Percentiles rank a stretch among this genome's conserved stretches.
Conservation (phyloP, 37 sponge, comb jelly and placozoan genomes). For the Halisarca cf. caerulea region DNA sequence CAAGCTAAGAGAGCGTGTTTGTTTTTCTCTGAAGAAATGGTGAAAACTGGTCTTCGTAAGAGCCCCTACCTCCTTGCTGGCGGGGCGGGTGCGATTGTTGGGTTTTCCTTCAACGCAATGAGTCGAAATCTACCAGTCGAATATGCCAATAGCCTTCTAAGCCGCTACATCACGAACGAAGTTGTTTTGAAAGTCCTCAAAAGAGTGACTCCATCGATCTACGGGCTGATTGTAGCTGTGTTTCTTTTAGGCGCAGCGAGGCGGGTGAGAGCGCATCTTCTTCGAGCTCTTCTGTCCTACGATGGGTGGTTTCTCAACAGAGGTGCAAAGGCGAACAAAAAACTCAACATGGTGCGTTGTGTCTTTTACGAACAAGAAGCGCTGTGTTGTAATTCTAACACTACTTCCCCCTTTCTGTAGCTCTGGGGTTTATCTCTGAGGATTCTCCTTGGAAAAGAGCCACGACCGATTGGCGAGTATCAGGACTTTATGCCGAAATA, state of each 20-base stretch:
- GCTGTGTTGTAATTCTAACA: neutral
- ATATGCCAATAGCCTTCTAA: neutral
- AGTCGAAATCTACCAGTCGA: slow-evolving; percentile 13
- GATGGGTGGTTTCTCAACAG: slow-evolving; percentile 73
- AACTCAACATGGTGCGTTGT: neutral
- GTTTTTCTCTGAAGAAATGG: neutral
- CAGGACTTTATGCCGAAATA: slow-evolving; percentile 65
- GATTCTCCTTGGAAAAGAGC: slow-evolving; percentile 45
- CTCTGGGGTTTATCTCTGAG: slow-evolving; percentile 64
- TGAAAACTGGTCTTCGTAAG: slow-evolving; percentile 2
- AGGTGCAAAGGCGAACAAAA: neutral
- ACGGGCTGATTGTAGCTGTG: neutral
- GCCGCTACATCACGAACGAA: slow-evolving; percentile 9
- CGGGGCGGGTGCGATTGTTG: neutral
- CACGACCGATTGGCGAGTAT: slow-evolving; percentile 47
- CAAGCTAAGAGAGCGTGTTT: neutral
- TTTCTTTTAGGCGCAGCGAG: neutral
- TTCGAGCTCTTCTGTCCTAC: slow-evolving; percentile 55
- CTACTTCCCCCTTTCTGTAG: slow-evolving; percentile 30
- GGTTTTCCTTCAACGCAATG: slow-evolving; percentile 15
- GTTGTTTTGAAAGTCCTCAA: neutral
- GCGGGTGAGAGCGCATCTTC: slow-evolving; percentile 39
- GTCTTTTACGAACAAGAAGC: neutral
- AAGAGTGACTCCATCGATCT: slow-evolving; percentile 9
- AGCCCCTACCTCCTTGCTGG: slow-evolving; percentile 10